These are phyloP conservation scores for Drosophila virilis DNA, from an alignment of 1,140 invertebrate species.

Conservation along the genomic window DNA sequence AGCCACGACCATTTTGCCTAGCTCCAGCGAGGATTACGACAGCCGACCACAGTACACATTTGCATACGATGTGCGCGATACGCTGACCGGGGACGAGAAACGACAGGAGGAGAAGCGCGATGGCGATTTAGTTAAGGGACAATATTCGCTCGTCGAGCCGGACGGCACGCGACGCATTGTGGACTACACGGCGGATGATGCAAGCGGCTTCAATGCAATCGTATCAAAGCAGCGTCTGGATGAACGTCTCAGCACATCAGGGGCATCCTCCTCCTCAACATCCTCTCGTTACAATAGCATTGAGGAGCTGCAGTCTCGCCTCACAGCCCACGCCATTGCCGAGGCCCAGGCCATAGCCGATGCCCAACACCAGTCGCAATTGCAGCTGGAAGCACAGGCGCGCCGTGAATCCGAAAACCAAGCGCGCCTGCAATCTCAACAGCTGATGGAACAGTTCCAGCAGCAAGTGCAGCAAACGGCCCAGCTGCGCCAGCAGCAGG, in stretches of 20 bases:
- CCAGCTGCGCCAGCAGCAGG: slow-evolving; percentile 71
- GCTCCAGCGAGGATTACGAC: slow-evolving; percentile 85
- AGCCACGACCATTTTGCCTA: slow-evolving; percentile 61
- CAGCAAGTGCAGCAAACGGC: slow-evolving; percentile 73
- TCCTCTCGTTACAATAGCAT: slow-evolving; percentile 73
- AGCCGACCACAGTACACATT: slow-evolving; percentile 85
- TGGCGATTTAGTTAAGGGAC: slow-evolving; percentile 86
- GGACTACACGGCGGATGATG: slow-evolving; percentile 86
- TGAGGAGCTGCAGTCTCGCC: slow-evolving; percentile 70
- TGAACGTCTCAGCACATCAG: slow-evolving; percentile 42
- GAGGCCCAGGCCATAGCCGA: slow-evolving; percentile 72
- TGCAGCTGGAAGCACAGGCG: slow-evolving; percentile 64
- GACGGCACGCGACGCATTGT: slow-evolving; percentile 86
- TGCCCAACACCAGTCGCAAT: slow-evolving; percentile 60
- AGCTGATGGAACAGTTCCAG: slow-evolving; percentile 81
- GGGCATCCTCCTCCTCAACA: slow-evolving; percentile 25
- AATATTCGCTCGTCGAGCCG: slow-evolving; percentile 86
- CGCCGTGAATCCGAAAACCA: slow-evolving; percentile 69
- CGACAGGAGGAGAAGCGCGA: slow-evolving; percentile 85
- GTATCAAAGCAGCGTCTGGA: slow-evolving; percentile 85
- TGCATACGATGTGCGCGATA: slow-evolving; percentile 85
- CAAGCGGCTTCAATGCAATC: slow-evolving; percentile 86
- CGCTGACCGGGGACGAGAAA: slow-evolving; percentile 86
- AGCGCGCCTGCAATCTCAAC: slow-evolving; percentile 73
- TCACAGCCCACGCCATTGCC: slow-evolving; percentile 73